These are phyloP conservation scores for Mastomys coucha DNA, from an alignment of 2,113 vertebrate species.

Conservation along the genomic window DNA sequence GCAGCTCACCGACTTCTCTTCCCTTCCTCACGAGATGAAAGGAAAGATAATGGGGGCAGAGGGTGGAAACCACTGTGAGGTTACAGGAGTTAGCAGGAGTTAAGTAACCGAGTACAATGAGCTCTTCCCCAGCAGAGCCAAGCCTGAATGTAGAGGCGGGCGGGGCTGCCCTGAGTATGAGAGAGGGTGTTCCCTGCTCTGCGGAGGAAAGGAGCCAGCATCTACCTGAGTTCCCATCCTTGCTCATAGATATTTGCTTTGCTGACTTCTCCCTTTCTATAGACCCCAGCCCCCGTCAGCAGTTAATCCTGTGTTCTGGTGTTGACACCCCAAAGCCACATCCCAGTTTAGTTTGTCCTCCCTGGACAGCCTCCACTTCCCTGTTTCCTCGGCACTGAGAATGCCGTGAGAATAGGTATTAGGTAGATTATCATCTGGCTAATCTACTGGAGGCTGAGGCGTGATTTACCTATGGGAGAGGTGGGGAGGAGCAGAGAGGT, in stretches of 20 bases:
- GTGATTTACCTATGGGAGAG: slow-evolving; percentile 32
- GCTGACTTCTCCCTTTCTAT: background rate
- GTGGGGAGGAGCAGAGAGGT: background rate
- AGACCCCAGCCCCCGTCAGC: rapidly evolving
- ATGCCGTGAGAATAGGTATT: background rate
- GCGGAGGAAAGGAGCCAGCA: background rate
- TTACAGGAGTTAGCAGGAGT: background rate
- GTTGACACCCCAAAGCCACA: background rate
- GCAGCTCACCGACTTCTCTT: background rate
- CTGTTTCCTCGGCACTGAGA: background rate
- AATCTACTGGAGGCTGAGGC: background rate
- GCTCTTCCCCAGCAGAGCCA: slow-evolving; percentile 7
- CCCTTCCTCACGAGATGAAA: background rate
- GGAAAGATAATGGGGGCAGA: background rate
- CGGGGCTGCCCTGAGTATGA: slow-evolving; percentile 37
- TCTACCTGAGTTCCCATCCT: background rate
- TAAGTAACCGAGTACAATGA: slow-evolving; percentile 21
- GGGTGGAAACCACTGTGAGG: background rate
- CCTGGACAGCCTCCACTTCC: background rate
- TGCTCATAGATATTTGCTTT: background rate
- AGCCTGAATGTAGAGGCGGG: background rate
- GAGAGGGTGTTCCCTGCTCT: slow-evolving; percentile 14
- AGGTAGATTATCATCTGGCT: background rate
- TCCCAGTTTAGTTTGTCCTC: background rate
- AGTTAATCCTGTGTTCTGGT: background rate